phyloP scores from a whole-genome alignment of 2,888 invertebrate species.

The Philaethria dido region DNA sequence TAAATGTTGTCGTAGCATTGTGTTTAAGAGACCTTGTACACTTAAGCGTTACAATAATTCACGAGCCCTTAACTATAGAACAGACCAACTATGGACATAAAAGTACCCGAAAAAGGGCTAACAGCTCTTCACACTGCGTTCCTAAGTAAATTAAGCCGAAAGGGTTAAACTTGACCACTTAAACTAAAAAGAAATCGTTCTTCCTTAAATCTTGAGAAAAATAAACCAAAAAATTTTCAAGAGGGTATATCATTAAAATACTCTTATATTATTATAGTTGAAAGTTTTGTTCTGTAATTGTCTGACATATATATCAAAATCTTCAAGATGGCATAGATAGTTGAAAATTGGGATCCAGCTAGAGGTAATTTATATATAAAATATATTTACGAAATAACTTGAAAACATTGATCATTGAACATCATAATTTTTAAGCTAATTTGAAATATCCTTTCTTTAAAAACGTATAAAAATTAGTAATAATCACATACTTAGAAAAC shows the following conservation, averaged over 20 bases:
- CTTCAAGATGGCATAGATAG: no score
- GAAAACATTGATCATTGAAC: no score
- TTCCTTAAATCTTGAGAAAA: conserved; percentile 44
- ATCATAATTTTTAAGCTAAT: no score
- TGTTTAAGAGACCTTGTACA: background rate
- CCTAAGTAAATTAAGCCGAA: conserved; percentile 43
- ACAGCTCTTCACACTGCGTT: conserved; percentile 35
- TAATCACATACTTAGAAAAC: no score
- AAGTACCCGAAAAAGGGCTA: conserved; percentile 27
- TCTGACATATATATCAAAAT: no score
- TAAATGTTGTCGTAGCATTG: background rate
- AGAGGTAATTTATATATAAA: no score
- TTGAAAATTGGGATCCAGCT: no score
- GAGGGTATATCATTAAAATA: background rate
- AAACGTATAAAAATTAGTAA: no score
- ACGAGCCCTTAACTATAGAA: background rate
- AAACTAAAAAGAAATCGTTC: conserved; percentile 38
- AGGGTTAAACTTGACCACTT: conserved; percentile 35
- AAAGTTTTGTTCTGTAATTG: no score
- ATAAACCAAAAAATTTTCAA: conserved; percentile 54
- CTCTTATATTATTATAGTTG: background rate
- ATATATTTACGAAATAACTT: no score
- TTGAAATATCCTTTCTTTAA: no score
- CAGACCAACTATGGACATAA: background rate
- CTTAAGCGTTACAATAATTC: conserved; percentile 14